Base-by-base conservation (phyloP, 2,888 invertebrate genomes). In the Hetaerina titia region DNA sequence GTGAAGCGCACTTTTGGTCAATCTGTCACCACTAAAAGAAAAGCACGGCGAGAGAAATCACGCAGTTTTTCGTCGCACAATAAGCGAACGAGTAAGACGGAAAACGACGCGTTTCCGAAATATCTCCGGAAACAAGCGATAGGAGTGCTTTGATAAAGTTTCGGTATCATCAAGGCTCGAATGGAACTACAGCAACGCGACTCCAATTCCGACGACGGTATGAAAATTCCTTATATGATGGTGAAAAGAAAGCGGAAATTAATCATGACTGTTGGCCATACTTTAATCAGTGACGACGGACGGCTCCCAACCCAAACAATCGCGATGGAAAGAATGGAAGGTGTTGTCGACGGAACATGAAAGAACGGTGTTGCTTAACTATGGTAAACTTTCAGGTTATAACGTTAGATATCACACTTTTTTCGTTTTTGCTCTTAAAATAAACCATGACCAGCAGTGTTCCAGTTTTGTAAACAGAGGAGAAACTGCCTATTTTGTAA, bases 21-120 rank as follows among this genome's bases (percentile, higher is more conserved):
- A 45, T 45, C 45, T 45, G 45, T 45, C 45, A 45, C 45, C 45
- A 45, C 45, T 45, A 89, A 15, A n/a, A 56, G 56, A 81, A 9
- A 9, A 17, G 8, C 31, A 58, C 5, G 60, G 63, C 8, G 11
- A 64, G 60, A 63, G 31, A 60, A 63, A 92, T 22, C 31, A 22
- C 31, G 11, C 4, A 45, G 45, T 45, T 45, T 45, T 45, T n/a
- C n/a, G 45, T 45, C 45, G 31, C 81, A 25, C 31, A 31, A 25
- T 25, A 11, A n/a, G n/a, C 15, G 81, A 31, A 31, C 25, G 31
- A 25, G n/a, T 9, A 31, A 31, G 81, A 15, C 81, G 81, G 81
- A 81, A 81, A 22, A 15, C 81, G 81, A 81, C 81, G 81, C 81
- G 31, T 81, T 81, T 81, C 81, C 31, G 81, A 81, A 31, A 81